Conservation (phyloP, 1,140 invertebrate genomes). For the Rhagoletis zephyria region DNA sequence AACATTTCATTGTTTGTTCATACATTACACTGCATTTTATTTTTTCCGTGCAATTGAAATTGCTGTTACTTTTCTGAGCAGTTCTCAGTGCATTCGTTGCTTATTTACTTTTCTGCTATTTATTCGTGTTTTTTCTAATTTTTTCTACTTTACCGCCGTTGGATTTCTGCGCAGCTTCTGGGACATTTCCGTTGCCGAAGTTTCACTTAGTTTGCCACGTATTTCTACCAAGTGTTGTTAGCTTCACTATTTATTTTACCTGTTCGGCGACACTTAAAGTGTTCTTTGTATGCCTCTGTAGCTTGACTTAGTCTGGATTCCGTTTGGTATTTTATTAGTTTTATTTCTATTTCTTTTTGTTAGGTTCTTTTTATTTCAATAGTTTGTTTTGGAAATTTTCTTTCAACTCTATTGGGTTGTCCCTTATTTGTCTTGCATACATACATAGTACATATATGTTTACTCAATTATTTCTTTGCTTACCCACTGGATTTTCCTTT, state of each 20-base stretch:
- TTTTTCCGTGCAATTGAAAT: no score
- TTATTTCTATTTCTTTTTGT: no score
- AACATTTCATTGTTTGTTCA: no score
- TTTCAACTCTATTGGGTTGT: neutral
- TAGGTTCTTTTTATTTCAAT: no score
- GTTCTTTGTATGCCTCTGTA: neutral
- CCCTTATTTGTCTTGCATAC: neutral
- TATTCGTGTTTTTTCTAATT: neutral
- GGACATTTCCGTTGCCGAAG: conserved; percentile 1
- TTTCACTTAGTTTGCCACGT: neutral
- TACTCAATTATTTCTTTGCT: conserved; percentile 24
- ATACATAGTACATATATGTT: neutral
- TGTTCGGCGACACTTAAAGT: neutral
- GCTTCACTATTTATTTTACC: neutral
- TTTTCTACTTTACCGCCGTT: neutral
- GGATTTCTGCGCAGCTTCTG: neutral
- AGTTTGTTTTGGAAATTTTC: neutral
- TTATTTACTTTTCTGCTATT: neutral
- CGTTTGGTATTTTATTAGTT: neutral
- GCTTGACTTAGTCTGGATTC: neutral
- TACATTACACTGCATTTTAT: no score
- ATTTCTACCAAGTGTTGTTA: neutral
- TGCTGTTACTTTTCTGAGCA: neutral
- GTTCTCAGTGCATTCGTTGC: neutral
- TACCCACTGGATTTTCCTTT: neutral